A percentile compares a stretch with the other conserved stretches of the same genome.
phyloP scores from a whole-genome alignment of 2,888 invertebrate species.

The Prosapia bicincta region DNA sequence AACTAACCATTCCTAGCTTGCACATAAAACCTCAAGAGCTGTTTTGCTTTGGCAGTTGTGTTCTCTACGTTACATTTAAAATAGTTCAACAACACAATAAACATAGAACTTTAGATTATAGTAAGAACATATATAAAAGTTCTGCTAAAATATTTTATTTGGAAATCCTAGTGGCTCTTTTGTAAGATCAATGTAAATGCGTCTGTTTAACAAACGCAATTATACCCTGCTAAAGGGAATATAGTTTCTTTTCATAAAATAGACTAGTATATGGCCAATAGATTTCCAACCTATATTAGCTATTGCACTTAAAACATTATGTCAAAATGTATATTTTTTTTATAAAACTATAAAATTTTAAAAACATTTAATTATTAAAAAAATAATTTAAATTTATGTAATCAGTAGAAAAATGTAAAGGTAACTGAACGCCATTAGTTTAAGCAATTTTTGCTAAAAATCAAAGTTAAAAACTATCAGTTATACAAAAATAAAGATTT shows the following conservation, averaged over 20 bases:
- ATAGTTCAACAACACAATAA: constrained; percentile 24
- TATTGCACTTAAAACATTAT: constrained; percentile 20
- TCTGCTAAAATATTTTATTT: constrained; percentile 24
- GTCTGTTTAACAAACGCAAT: constrained; percentile 18
- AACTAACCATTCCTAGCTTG: constrained; percentile 26
- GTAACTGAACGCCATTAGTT: constrained; percentile 24
- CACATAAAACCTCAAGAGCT: constrained; percentile 15
- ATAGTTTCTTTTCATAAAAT: constrained; percentile 8
- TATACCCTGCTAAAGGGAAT: constrained; percentile 10
- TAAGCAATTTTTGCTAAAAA: constrained; percentile 23
- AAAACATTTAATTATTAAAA: constrained; percentile 24
- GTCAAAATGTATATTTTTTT: background rate
- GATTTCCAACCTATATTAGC: constrained; percentile 27
- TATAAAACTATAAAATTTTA: constrained; percentile 25
- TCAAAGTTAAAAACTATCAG: constrained; percentile 25
- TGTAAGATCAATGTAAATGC: background rate
- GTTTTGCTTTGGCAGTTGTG: constrained; percentile 27
- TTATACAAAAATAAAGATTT: constrained; percentile 31
- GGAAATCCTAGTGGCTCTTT: constrained; percentile 5
- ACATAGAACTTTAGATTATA: constrained; percentile 18
- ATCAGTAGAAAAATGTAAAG: constrained; percentile 19
- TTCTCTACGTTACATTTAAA: constrained; percentile 12
- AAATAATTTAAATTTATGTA: constrained; percentile 22
- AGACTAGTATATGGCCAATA: constrained; percentile 24
- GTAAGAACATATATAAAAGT: constrained; percentile 17